Evolutionary conservation across 2,888 invertebrate genomes (phyloP), one percentile per base, ranked within the genome.

Genomic region (Brassicogethes aeneus): DNA sequence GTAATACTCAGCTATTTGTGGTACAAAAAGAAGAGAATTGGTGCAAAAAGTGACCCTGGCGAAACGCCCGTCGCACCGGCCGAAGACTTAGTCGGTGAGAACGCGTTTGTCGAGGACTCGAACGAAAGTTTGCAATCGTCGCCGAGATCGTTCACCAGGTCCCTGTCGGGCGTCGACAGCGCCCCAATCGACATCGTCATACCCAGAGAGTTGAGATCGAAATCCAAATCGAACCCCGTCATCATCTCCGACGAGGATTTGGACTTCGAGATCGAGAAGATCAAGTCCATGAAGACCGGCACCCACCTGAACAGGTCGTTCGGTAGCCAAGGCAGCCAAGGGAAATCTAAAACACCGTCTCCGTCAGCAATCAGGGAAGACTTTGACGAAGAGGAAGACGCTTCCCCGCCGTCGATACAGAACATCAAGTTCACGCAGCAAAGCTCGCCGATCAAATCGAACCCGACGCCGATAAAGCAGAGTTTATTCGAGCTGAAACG

Each of bases 21-120:
- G 87, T 84, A 82, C 79, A 82, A 79, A 72, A 83, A 82, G 73
- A 85, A 80, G 74, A 79, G 82, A 71, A 76, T 78, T 68, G 77
- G 75, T 63, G 76, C 77, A 65, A 77, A 74, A 76, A 79, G 77
- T 81, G 83, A 84, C 79, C 80, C 80, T 52, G 82, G 82, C 60
- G 81, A 80, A 72, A 72, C 72, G 36, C 15, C 8, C 2, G 35
- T 15, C 14, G 29, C 34, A 32, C 3, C 32, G 14, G 13, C 15
- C 3, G 12, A 32, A 32, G 12, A 12, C n/a, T n/a, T n/a, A n/a
- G n/a, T n/a, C 14, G 32, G 14, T 32, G 32, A 32, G 3, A 32
- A 12, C 8, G 14, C 7, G 32, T 29, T 37, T 37, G 16, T 13
- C 33, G 29, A 35, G 34, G 13, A 36, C n/a, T 8, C 33, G 12